These are phyloP conservation scores for Gobius niger DNA, from an alignment of 2,113 vertebrate species.

Conservation along the genomic window DNA sequence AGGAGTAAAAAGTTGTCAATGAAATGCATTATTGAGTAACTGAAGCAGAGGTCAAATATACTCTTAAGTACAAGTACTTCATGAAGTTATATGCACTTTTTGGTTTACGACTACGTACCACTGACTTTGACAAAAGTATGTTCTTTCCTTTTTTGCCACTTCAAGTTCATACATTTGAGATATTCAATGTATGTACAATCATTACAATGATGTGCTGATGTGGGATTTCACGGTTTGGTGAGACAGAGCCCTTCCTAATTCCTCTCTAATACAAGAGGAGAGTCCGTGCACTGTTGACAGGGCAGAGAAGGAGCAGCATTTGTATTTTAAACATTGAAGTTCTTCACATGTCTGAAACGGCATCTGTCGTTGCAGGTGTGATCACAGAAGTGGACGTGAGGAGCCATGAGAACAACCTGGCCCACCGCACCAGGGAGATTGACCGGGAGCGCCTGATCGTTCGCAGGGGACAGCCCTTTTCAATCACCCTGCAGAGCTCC, in stretches of 20 bases:
- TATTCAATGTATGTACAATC: not conserved
- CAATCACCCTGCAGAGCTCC: slow-evolving; percentile 71
- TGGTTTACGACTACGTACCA: too few relatives aligned
- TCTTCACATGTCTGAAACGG: not conserved
- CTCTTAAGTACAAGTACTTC: too few relatives aligned
- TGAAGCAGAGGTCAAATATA: too few relatives aligned
- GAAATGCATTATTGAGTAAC: too few relatives aligned
- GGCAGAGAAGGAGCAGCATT: not conserved
- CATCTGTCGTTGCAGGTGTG: slow-evolving; percentile 37
- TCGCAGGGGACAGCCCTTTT: slow-evolving; percentile 82
- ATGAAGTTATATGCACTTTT: too few relatives aligned
- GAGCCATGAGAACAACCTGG: slow-evolving; percentile 75
- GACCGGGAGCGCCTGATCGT: slow-evolving; percentile 74
- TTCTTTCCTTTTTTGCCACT: too few relatives aligned
- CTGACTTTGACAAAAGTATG: too few relatives aligned
- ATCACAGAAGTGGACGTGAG: slow-evolving; percentile 69
- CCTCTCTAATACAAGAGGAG: slow-evolving; percentile 8
- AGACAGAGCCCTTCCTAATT: slow-evolving; percentile 29
- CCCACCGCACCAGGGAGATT: slow-evolving; percentile 81
- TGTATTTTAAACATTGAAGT: not conserved
- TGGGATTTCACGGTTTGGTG: slow-evolving; percentile 17
- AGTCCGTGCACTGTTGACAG: not conserved
- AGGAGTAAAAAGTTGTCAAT: too few relatives aligned
- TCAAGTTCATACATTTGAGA: too few relatives aligned
- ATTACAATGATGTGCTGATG: slow-evolving; percentile 32